Base-by-base conservation (phyloP, 2,797 vertebrate species). In the Moxostoma hubbsi region DNA sequence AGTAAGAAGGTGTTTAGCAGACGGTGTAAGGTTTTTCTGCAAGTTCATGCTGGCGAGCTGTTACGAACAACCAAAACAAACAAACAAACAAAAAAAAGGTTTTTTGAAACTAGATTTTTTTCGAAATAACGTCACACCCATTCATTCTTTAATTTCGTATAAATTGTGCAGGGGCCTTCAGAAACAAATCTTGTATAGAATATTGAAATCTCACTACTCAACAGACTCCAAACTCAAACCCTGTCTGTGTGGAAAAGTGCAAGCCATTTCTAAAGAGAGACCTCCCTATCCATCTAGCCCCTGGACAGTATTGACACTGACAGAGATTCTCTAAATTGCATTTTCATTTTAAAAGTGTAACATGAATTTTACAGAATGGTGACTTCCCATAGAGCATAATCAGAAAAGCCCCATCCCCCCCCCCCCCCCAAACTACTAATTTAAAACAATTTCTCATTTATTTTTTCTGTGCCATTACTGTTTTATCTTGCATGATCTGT, bases 281-380 rank as follows among this genome's bases (percentile, higher is more conserved):
- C 47, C 62, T 43, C 70, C 50, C 24, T 10, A 16, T 50, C 85
- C 81, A 82, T 80, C n/a, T 49, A 51, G 13, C 75, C 64, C 75
- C 77, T 68, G 58, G 50, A 18, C 15, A 59, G 82, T 57, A 80
- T 62, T 74, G 80, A 71, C 5, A 79, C 79, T 85, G 79, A 84
- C 50, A 85, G 80, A 58, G 49, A 53, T 73, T 6, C n/a, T 84
- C 82, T 79, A 85, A 86, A 88, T 85, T 81, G 64, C 75, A 67
- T 88, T 87, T 88, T 89, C 54, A 78, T 84, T 88, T 86, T 79
- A 81, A 84, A 89, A 79, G 79, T 86, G 81, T 87, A 83, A 66
- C 79, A 86, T 87, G 73, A 85, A 85, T 87, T 79, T 85, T 84
- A 70, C 71, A 85, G 43, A 36, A 72, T n/a, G 57, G 63, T 66